Percentiles rank a stretch among this genome's conserved stretches.
phyloP scores from a whole-genome alignment of 1,140 invertebrate species.

The Cecropterus lyciades region DNA sequence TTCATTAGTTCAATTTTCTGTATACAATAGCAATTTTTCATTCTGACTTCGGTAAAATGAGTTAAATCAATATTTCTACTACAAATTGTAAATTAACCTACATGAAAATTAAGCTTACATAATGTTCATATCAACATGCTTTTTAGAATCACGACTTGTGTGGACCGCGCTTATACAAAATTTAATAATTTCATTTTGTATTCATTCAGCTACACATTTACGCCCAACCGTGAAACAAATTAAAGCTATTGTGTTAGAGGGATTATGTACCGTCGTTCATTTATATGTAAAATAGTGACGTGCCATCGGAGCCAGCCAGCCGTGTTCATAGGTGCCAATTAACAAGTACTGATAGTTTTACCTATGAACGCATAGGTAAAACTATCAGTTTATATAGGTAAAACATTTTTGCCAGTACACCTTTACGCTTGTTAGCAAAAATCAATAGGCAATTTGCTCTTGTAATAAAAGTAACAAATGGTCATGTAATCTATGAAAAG shows the following conservation, averaged over 20 bases:
- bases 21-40: too few species aligned
- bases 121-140: too few species aligned
- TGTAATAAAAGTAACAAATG: background rate
- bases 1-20: too few species aligned
- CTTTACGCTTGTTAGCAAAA: background rate
- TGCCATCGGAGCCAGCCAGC: conserved; percentile 63
- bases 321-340: conserved; percentile 47
- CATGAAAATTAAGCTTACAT: too few species aligned
- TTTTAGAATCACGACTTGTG: background rate
- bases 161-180: background rate
- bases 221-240: conserved; percentile 54
- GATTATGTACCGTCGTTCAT: conserved; percentile 78
- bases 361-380: conserved; percentile 28
- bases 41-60: too few species aligned
- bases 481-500: too few species aligned
- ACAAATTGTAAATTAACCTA: too few species aligned
- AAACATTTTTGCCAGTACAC: background rate
- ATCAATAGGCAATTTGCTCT: background rate
- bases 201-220: conserved; percentile 55
- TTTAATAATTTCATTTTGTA: conserved; percentile 59
- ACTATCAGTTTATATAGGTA: too few species aligned
- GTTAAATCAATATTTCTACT: too few species aligned
- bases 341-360: conserved; percentile 3
- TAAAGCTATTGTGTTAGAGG: conserved; percentile 78
- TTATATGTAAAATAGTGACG: conserved; percentile 83